These are phyloP conservation scores for Cyprinodon tularosa DNA, from an alignment of 2,113 vertebrate genomes.

Conservation along the genomic window DNA sequence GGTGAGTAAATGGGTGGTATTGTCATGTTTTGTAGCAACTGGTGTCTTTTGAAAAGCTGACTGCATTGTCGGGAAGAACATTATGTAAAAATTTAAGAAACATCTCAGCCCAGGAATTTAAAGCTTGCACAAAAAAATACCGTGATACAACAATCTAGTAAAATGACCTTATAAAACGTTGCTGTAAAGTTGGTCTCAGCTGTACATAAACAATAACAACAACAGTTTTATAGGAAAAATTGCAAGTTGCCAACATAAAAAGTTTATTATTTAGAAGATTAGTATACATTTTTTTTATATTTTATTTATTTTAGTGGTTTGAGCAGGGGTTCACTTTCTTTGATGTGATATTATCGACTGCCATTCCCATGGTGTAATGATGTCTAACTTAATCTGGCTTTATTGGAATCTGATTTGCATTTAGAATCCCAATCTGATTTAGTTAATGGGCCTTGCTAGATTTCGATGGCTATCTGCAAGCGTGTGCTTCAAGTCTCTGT, in stretches of 20 bases:
- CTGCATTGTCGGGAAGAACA: not conserved
- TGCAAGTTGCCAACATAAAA: not conserved
- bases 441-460: slow-evolving; percentile 34
- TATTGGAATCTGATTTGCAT: slow-evolving; percentile 34
- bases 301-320: too few relatives aligned
- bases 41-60: too few relatives aligned
- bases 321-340: not conserved
- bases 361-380: slow-evolving; percentile 28
- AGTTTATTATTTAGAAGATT: not conserved
- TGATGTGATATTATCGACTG: slow-evolving; percentile 8
- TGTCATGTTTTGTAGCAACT: not conserved
- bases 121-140: not conserved
- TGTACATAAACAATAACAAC: not conserved
- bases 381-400: slow-evolving; percentile 33
- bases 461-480: slow-evolving; percentile 28
- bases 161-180: not conserved
- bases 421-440: slow-evolving; percentile 41
- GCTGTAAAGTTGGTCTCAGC: not conserved
- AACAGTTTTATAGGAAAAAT: not conserved
- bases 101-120: not conserved
- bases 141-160: not conserved
- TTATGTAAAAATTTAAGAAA: not conserved
- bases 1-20: too few relatives aligned
- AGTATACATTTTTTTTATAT: not conserved
- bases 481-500: slow-evolving; percentile 43